These are phyloP conservation scores for Trochalopteron elliotii DNA, from an alignment of 2,113 vertebrate genomes.

Conservation along the genomic window DNA sequence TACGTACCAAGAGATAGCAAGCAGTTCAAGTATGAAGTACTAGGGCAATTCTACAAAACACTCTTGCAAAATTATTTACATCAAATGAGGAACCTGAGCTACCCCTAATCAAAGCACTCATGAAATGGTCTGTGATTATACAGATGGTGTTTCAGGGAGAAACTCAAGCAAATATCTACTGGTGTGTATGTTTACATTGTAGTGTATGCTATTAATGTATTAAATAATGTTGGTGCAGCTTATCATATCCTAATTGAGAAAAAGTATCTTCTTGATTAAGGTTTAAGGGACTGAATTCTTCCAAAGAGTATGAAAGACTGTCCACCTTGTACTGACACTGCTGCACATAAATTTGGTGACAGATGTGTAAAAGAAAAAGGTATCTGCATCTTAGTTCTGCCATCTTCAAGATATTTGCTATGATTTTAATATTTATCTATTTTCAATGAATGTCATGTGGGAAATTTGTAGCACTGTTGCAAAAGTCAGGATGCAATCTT, in stretches of 20 bases:
- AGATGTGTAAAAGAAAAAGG: neutral
- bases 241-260: neutral
- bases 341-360: neutral
- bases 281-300: neutral
- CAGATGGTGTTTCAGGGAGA: neutral
- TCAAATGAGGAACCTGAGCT: neutral
- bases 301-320: neutral
- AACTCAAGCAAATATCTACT: neutral
- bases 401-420: neutral
- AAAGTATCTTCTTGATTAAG: neutral
- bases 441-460: neutral
- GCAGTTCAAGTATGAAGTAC: neutral
- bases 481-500: neutral
- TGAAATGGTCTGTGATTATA: neutral
- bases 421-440: neutral
- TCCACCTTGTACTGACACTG: neutral
- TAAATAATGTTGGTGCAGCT: neutral
- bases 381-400: neutral
- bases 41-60: neutral
- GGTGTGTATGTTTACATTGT: neutral
- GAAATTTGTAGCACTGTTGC: neutral
- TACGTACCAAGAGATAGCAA: neutral
- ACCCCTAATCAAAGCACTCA: neutral
- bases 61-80: neutral
- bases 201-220: fast-evolving